Percentiles rank a stretch among this genome's conserved stretches.
Evolutionary conservation across 37 sponge, comb jelly and placozoan genomes (phyloP).

Genomic region (Eunapius fragilis): DNA sequence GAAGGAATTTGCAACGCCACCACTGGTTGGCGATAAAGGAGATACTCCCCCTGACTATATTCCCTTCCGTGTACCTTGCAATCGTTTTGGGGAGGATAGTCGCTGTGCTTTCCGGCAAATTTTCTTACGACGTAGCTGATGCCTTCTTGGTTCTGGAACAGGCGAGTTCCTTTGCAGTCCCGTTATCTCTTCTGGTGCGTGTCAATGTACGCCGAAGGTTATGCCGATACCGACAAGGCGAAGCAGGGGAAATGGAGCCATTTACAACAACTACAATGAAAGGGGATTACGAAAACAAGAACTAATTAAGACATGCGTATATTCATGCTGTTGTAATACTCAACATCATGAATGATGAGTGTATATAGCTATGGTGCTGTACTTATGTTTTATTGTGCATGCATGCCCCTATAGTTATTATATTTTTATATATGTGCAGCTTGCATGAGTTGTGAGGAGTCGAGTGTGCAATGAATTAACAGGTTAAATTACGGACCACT

Average conservation of each 20-base stretch:
- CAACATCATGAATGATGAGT: too few relatives aligned
- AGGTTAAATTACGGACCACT: too few relatives aligned
- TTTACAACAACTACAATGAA: not conserved
- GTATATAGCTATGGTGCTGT: too few relatives aligned
- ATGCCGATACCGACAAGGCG: not conserved
- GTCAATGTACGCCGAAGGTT: not conserved
- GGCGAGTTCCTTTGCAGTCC: not conserved
- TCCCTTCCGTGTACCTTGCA: not conserved
- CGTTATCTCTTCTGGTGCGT: not conserved
- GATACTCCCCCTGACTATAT: not conserved
- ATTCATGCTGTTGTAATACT: too few relatives aligned
- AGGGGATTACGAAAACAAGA: too few relatives aligned
- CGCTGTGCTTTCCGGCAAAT: not conserved
- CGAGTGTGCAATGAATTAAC: too few relatives aligned
- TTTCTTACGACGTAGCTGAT: not conserved
- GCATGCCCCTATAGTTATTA: too few relatives aligned
- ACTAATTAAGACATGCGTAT: too few relatives aligned
- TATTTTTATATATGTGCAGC: too few relatives aligned
- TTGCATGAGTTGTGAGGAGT: too few relatives aligned
- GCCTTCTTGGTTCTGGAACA: not conserved
- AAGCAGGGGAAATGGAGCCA: not conserved
- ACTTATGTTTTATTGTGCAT: too few relatives aligned
- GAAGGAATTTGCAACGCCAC: not conserved
- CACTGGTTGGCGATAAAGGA: not conserved
- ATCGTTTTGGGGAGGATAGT: not conserved